These are phyloP conservation scores for Leptopilina boulardi DNA, from an alignment of 1,140 invertebrate genomes.

Conservation along the genomic window DNA sequence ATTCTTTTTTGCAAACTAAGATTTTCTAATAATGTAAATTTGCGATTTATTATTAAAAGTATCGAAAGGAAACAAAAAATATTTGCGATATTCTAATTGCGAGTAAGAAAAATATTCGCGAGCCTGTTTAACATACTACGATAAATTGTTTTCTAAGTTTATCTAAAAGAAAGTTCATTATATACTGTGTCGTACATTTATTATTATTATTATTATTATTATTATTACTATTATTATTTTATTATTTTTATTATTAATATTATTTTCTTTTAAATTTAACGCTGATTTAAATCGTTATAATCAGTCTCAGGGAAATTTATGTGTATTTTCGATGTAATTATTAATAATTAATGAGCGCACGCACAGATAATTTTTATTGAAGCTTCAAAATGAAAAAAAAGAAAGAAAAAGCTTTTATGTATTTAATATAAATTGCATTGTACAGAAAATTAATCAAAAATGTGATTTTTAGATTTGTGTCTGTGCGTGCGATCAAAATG, in stretches of 20 bases:
- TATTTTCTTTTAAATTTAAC: constrained; percentile 45
- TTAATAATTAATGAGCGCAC: constrained; percentile 43
- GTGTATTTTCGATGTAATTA: constrained; percentile 65
- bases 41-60: too few species aligned
- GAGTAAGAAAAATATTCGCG: too few species aligned
- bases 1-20: neutral
- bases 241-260: neutral
- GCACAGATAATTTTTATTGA: constrained; percentile 4
- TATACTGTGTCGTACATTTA: too few species aligned
- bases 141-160: neutral
- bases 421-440: constrained; percentile 42
- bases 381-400: neutral
- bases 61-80: too few species aligned
- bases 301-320: constrained; percentile 74
- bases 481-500: constrained; percentile 30
- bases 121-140: constrained; percentile 6
- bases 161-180: neutral
- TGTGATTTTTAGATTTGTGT: constrained; percentile 33
- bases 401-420: neutral
- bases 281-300: constrained; percentile 68
- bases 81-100: too few species aligned
- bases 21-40: too few species aligned
- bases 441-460: constrained; percentile 36
- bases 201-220: neutral
- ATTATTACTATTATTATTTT: neutral